Conservation (phyloP, 64 coral and sea anemone genomes). For the Stylophora pistillata region DNA sequence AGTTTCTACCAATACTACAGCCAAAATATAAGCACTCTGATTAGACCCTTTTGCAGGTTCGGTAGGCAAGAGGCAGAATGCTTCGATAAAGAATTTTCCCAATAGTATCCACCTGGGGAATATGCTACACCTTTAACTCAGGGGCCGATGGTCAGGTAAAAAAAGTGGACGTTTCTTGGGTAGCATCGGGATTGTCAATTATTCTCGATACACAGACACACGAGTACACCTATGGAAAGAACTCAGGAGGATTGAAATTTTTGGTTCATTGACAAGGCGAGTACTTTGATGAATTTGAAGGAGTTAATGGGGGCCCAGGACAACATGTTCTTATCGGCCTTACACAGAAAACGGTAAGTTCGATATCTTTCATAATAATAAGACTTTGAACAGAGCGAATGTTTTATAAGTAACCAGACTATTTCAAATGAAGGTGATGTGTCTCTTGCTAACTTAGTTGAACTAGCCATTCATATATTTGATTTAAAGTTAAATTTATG, state of each 20-base stretch:
- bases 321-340: conserved; percentile 25
- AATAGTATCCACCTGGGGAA: conserved; percentile 34
- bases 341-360: conserved; percentile 43
- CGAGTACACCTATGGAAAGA: conserved; percentile 38
- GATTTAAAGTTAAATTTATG: too few relatives aligned
- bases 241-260: conserved; percentile 40
- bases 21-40: too few relatives aligned
- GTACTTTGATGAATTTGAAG: conserved; percentile 68
- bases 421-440: too few relatives aligned
- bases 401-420: too few relatives aligned
- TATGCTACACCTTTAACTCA: conserved; percentile 73
- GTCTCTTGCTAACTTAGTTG: too few relatives aligned
- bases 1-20: too few relatives aligned
- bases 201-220: conserved; percentile 33
- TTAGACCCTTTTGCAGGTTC: too few relatives aligned
- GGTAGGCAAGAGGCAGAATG: too few relatives aligned
- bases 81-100: too few relatives aligned
- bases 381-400: too few relatives aligned
- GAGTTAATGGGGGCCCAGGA: conserved; percentile 58
- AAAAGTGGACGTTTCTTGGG: conserved; percentile 5
- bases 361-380: too few relatives aligned
- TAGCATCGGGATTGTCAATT: conserved; percentile 34
- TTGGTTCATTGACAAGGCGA: conserved; percentile 46
- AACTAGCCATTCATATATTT: too few relatives aligned
- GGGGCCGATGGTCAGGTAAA: conserved; percentile 20